These are phyloP conservation scores for Oreochromis tanganicae DNA, from an alignment of 2,113 vertebrate species.

Conservation along the genomic window DNA sequence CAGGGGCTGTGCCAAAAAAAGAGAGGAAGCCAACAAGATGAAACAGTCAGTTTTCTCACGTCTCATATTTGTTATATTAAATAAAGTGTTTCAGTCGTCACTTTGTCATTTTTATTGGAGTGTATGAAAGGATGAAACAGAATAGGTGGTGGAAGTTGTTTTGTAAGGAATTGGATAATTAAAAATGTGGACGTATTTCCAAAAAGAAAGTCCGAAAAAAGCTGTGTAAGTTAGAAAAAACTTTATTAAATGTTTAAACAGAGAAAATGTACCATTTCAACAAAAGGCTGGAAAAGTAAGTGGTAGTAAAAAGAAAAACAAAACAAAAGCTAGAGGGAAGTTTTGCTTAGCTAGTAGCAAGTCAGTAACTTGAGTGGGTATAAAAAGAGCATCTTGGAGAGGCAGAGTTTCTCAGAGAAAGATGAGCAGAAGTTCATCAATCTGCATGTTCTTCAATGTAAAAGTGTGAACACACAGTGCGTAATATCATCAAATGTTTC, in stretches of 20 bases:
- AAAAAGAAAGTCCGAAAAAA: background rate
- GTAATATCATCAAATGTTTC: background rate
- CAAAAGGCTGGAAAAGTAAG: background rate
- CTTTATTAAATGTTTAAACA: background rate
- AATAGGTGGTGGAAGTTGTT: background rate
- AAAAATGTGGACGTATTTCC: background rate
- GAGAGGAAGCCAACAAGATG: background rate
- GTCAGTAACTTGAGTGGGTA: background rate
- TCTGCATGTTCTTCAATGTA: background rate
- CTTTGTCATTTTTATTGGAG: background rate
- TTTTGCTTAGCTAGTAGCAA: background rate
- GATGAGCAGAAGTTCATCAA: background rate
- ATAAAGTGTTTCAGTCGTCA: background rate
- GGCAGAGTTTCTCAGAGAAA: background rate
- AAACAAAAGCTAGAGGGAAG: background rate
- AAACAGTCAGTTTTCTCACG: background rate
- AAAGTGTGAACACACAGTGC: background rate
- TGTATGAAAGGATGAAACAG: background rate
- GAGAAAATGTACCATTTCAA: background rate
- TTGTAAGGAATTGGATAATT: background rate
- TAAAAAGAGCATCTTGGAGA: background rate
- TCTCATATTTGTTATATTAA: background rate
- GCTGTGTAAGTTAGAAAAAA: background rate
- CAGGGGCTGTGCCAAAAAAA: background rate
- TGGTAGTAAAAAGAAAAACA: too few relatives aligned